These are phyloP conservation scores for Cephonodes hylas DNA, from an alignment of 2,888 invertebrate genomes.

Conservation along the genomic window DNA sequence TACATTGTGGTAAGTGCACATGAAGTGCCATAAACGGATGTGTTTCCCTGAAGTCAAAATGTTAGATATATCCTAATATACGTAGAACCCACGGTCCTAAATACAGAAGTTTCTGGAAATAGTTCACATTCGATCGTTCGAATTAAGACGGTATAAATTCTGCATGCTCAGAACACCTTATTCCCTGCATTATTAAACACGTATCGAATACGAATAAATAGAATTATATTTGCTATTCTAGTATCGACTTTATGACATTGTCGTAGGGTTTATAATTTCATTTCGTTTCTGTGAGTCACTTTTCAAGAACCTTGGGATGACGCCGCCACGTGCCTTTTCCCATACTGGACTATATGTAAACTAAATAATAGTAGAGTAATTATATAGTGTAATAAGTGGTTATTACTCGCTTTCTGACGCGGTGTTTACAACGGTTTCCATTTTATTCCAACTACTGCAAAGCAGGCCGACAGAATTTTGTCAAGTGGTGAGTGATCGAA, in stretches of 20 bases:
- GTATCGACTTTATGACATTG: neutral
- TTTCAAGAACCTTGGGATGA: conserved; percentile 20
- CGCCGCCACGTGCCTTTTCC: conserved; percentile 19
- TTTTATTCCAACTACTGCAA: too few relatives aligned
- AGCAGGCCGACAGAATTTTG: too few relatives aligned
- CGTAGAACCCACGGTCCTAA: neutral
- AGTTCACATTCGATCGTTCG: neutral
- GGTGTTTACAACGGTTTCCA: too few relatives aligned
- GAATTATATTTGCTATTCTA: neutral
- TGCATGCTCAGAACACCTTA: conserved; percentile 20
- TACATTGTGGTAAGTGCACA: too few relatives aligned
- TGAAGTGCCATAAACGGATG: too few relatives aligned
- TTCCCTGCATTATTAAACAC: conserved; percentile 18
- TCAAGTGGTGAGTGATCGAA: too few relatives aligned
- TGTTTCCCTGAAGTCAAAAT: too few relatives aligned
- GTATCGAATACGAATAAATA: conserved; percentile 17
- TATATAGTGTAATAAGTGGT: neutral
- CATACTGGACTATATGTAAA: conserved; percentile 9
- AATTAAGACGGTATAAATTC: neutral
- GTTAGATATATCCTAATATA: neutral
- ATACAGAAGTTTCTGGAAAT: neutral
- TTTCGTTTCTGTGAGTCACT: neutral
- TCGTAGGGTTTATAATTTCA: conserved; percentile 11
- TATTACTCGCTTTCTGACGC: neutral
- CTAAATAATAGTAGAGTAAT: neutral